Percentiles rank a stretch among this genome's conserved stretches.
phyloP scores from a whole-genome alignment of 2,113 vertebrate species.

The Scopus umbretta region DNA sequence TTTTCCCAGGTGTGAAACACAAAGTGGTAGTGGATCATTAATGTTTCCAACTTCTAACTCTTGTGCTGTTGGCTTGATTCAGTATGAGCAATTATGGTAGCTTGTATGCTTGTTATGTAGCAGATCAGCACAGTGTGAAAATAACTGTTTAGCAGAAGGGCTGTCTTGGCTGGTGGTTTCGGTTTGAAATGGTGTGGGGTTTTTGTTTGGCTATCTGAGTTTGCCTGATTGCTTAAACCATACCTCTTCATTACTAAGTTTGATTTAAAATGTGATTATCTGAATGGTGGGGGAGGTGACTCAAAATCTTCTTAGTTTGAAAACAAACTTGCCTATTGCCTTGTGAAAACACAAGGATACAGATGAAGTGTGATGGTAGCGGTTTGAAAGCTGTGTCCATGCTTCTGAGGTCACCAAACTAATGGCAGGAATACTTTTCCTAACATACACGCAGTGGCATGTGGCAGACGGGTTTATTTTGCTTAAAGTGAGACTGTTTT shows the following conservation, averaged over 20 bases:
- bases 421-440: not conserved
- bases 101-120: accelerated
- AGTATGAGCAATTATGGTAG: not conserved
- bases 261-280: not conserved
- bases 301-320: not conserved
- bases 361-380: not conserved
- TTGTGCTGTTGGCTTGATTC: not conserved
- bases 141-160: not conserved
- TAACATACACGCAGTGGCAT: accelerated
- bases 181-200: not conserved
- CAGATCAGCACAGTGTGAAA: not conserved
- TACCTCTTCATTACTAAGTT: not conserved
- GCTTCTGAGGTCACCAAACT: not conserved
- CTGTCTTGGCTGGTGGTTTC: not conserved
- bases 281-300: not conserved
- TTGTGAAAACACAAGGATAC: not conserved
- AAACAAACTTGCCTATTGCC: not conserved
- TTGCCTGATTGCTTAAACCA: not conserved
- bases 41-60: not conserved
- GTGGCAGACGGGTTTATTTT: not conserved
- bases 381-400: not conserved
- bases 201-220: not conserved
- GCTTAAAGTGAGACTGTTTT: not conserved
- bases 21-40: not conserved
- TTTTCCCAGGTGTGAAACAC: not conserved